Evolutionary conservation across 92 coral and sea anemone species (phyloP).

Genomic region (Heliopora coerulea): DNA sequence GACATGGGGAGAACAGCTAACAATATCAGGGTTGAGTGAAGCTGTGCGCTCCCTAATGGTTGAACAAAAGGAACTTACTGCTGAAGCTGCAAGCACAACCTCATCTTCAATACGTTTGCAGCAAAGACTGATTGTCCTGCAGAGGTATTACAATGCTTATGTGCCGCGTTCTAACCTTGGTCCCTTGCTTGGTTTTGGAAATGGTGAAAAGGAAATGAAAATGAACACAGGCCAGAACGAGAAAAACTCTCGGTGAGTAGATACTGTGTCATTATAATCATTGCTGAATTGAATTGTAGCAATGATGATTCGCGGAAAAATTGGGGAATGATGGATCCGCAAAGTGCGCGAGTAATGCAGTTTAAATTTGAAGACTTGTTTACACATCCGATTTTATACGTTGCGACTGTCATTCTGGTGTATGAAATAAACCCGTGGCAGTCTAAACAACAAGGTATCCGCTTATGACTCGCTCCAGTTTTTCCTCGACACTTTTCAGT

Average conservation of each 20-base stretch:
- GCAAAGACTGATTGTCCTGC: constrained; percentile 85
- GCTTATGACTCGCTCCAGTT: too few relatives aligned
- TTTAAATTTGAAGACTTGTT: too few relatives aligned
- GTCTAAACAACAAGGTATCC: too few relatives aligned
- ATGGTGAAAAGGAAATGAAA: background rate
- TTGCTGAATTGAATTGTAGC: too few relatives aligned
- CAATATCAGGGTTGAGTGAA: constrained; percentile 66
- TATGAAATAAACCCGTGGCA: too few relatives aligned
- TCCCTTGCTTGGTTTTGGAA: background rate
- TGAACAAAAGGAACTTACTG: constrained; percentile 85
- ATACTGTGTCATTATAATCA: too few relatives aligned
- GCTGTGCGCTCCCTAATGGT: constrained; percentile 85
- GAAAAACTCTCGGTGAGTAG: constrained; percentile 21
- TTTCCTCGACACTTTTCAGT: too few relatives aligned
- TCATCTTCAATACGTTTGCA: constrained; percentile 88
- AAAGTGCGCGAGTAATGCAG: too few relatives aligned
- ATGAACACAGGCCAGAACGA: background rate
- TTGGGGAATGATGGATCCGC: too few relatives aligned
- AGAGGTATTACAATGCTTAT: constrained; percentile 80
- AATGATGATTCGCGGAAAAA: too few relatives aligned
- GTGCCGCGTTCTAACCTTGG: constrained; percentile 17
- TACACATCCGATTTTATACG: too few relatives aligned
- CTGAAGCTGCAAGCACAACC: constrained; percentile 95
- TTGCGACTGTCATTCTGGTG: too few relatives aligned
- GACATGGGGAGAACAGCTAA: constrained; percentile 97